Conservation (phyloP, 2,888 invertebrate species). For the Ophioninae sp. region DNA sequence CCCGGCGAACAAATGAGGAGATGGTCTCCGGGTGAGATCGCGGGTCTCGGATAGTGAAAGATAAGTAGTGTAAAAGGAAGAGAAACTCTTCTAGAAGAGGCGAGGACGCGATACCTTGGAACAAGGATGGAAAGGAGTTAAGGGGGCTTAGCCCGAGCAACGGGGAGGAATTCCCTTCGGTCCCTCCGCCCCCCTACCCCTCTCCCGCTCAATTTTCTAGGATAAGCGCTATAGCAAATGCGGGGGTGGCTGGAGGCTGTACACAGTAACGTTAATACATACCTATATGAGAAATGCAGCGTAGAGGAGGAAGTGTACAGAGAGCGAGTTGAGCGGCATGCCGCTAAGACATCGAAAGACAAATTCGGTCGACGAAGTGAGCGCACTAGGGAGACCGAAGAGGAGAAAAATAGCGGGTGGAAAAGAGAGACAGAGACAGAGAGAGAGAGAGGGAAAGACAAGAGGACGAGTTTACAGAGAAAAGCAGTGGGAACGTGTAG, state of each 20-base stretch:
- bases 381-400: slow-evolving; percentile 4
- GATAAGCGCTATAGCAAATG: slow-evolving; percentile 42
- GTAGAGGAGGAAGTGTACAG: slow-evolving; percentile 26
- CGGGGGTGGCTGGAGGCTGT: slow-evolving; percentile 16
- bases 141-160: slow-evolving; percentile 28
- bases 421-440: not conserved
- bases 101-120: slow-evolving; percentile 51
- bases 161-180: slow-evolving; percentile 42
- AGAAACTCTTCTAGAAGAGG: slow-evolving; percentile 41
- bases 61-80: slow-evolving; percentile 69
- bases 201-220: slow-evolving; percentile 4
- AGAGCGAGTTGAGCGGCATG: slow-evolving; percentile 41
- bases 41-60: slow-evolving; percentile 69
- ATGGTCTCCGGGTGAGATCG: slow-evolving; percentile 58
- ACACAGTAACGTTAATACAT: slow-evolving; percentile 4
- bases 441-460: slow-evolving; percentile 22
- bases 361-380: slow-evolving; percentile 56
- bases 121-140: slow-evolving; percentile 62
- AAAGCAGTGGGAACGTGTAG: not conserved
- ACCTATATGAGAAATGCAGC: not conserved
- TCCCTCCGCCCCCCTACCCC: slow-evolving; percentile 34
- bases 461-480: slow-evolving; percentile 1
- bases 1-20: slow-evolving; percentile 61
- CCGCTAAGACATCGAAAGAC: slow-evolving; percentile 63
- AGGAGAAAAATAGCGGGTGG: not conserved